These are phyloP conservation scores for Volucella inanis DNA, from an alignment of 2,888 invertebrate species.

Conservation along the genomic window DNA sequence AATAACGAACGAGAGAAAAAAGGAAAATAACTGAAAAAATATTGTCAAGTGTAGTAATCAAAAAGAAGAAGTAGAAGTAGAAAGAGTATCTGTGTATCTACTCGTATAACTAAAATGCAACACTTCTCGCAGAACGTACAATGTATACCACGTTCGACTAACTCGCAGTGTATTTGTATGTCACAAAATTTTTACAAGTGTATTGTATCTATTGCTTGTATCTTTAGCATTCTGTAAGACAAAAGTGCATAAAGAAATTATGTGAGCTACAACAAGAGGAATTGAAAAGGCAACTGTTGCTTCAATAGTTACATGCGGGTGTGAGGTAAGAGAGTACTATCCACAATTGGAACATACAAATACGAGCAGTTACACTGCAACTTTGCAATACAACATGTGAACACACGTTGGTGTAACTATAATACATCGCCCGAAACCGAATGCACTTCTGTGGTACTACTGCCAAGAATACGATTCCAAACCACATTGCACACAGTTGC, in stretches of 20 bases:
- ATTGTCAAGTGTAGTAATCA: constrained; percentile 64
- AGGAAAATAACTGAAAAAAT: constrained; percentile 19
- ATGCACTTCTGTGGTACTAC: constrained; percentile 41
- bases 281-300: constrained; percentile 54
- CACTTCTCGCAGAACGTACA: too few species aligned
- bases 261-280: constrained; percentile 45
- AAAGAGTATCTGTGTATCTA: constrained; percentile 21
- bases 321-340: neutral
- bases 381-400: neutral
- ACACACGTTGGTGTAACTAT: constrained; percentile 2
- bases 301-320: constrained; percentile 4
- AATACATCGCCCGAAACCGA: constrained; percentile 10
- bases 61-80: constrained; percentile 41
- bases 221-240: constrained; percentile 66
- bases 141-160: neutral
- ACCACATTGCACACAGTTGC: constrained; percentile 10
- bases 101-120: neutral
- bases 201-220: constrained; percentile 72
- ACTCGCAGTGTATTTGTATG: constrained; percentile 59
- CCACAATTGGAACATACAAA: constrained; percentile 52
- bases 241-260: constrained; percentile 63
- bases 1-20: constrained; percentile 17
- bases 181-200: constrained; percentile 64
- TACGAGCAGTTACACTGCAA: constrained; percentile 26
- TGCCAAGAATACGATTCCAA: neutral